Percentiles rank a stretch among this genome's conserved stretches.
These are phyloP conservation scores for Felis catus DNA, from an alignment of 2,113 vertebrate genomes.

Conservation along the genomic window DNA sequence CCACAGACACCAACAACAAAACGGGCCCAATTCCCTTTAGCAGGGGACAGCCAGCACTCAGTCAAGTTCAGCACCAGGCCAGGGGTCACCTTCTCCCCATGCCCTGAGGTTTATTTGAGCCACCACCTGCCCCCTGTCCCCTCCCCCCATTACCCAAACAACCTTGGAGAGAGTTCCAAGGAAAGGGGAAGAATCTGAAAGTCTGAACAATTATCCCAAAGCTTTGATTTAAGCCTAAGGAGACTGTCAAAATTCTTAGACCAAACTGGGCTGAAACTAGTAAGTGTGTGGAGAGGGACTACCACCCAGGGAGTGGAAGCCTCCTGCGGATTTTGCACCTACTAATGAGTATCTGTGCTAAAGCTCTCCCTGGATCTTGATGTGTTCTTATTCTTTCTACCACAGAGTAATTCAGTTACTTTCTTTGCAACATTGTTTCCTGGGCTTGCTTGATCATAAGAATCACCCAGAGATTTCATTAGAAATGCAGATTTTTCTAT, in stretches of 20 bases:
- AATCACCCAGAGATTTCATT: not conserved
- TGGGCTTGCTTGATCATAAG: not conserved
- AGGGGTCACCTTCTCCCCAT: not conserved
- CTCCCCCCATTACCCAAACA: not conserved
- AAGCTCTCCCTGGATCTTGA: not conserved
- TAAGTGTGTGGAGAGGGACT: not conserved
- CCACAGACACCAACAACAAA: not conserved
- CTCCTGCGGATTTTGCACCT: not conserved
- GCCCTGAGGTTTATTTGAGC: not conserved
- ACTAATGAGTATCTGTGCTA: not conserved
- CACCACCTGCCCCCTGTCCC: not conserved
- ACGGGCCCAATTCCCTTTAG: not conserved
- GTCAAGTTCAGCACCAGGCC: not conserved
- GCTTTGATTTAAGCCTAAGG: not conserved
- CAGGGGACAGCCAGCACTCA: not conserved
- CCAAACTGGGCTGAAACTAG: not conserved
- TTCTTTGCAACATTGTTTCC: not conserved
- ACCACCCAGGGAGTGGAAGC: not conserved
- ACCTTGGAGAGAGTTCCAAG: not conserved
- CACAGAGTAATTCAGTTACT: not conserved
- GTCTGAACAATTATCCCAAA: not conserved
- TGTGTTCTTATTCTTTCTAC: not conserved
- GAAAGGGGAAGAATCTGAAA: not conserved
- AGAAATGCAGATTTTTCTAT: not conserved
- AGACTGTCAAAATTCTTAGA: not conserved